Base-by-base conservation (phyloP, 2,797 vertebrate genomes). In the Poeciliopsis infans region DNA sequence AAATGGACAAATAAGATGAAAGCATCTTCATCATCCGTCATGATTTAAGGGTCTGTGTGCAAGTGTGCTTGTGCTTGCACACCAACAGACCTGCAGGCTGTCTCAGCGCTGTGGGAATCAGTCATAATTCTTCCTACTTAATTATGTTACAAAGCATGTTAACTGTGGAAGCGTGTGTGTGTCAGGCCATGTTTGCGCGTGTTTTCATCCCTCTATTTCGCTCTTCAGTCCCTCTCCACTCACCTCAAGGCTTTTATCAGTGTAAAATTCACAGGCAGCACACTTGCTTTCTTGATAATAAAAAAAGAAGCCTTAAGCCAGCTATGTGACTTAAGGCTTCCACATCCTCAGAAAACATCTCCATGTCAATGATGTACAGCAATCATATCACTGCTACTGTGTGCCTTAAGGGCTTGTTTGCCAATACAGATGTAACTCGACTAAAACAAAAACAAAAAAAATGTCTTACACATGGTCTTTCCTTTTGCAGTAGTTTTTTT, bases 391-490 rank as follows among this genome's bases (percentile, higher is more conserved):
- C 72, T 66, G 76, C 83, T 23, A 74, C 77, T 79, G 20, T 8
- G 1, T 41, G 83, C 91, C 87, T 51, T 41, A 79, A 84, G 88
- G 88, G 20, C 79, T 82, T 85, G 82, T 88, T 90, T 91, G 79
- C 87, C 91, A 91, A 91, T 79, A 82, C 78, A 88, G 57, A 89
- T 83, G 86, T 82, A 78, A 83, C 82, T 85, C 83, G 87, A 84
- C 79, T 84, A 74, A 53, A 73, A 49, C 74, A 86, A 86, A 86
- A 36, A 31, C 70, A 85, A 84, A 85, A 25, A 16, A 28, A n/a
- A 82, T 47, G 66, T 80, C 86, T 86, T 83, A 33, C 80, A 74
- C 33, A 25, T 31, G 64, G 31, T 79, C 75, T 75, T 59, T 31
- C 45, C 5, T 23, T 79, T 61, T 45, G 31, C 47, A 55, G 43